Evolutionary conservation across 2,113 vertebrate species (phyloP), one percentile per base, ranked within the genome.

Genomic region (Psophia crepitans): DNA sequence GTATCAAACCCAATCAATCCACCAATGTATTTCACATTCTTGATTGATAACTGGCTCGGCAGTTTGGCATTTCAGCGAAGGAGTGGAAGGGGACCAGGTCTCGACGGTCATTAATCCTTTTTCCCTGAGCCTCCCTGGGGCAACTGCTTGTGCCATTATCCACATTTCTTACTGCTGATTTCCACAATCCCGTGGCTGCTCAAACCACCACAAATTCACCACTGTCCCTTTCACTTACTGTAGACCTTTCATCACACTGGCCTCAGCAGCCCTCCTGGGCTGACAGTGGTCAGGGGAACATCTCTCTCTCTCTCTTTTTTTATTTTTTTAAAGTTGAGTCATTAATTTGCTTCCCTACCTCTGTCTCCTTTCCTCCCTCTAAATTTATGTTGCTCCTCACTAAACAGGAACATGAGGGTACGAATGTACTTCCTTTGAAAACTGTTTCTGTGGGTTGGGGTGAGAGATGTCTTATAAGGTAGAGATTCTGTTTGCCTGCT

Each of bases 31-130:
- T 98, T 97, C 97, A 93, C 79, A 37, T 95, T 93, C 86, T 91
- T 98, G 98, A 98, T 98, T 97, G 98, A 98, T 98, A 98, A 96
- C 97, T 94, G 93, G 97, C 88, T 96, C 94, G 35, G 33, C 8
- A 9, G 60, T 93, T 97, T 96, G 97, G 91, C 92, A 94, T 98
- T 97, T 97, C 97, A 96, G 95, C 94, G 94, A 97, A 94, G 93
- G 92, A 94, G 48, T 87, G 57, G 90, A 96, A 96, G 86, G 93
- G 79, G 87, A 97, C 54, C 86, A 61, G 39, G 71, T 93, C 97
- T 97, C 96, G 2, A 43, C 39, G 71, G 95, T 97, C 97, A 97
- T 98, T 97, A 98, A 98, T 98, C 94, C 97, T 97, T 86, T 93
- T 73, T 96, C 87, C 71, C 51, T 41, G 77, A 96, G 93, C 78